Base-by-base conservation (phyloP, 2,888 invertebrate species). In the Lasius fuliginosus region DNA sequence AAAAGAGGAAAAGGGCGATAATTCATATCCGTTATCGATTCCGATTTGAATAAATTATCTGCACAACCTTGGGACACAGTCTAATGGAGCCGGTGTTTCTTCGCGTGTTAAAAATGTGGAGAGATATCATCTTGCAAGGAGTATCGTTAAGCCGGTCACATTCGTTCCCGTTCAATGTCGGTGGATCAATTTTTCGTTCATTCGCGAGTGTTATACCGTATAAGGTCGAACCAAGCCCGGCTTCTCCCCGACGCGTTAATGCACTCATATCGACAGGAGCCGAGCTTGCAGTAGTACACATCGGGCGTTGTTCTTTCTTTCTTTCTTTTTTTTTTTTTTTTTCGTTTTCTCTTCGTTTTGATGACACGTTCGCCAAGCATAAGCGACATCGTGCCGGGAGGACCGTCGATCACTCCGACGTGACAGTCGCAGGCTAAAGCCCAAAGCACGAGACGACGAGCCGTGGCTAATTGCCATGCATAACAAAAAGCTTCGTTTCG, bases 401-500 rank as follows among this genome's bases (percentile, higher is more conserved):
- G 58, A 79, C 71, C 71, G 79, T 81, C 73, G 73, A 81, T 81
- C 79, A 81, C 79, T 75, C 75, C 71, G 84, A 85, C 88, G 84
- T 86, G 86, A 88, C 90, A 87, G 90, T 90, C 77, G 89, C 90
- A 87, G 49, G 87, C 88, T 89, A 86, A 53, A 90, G 91, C 89
- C 89, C 84, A 91, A 92, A 91, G 88, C 90, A 85, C 90, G 91
- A 87, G 91, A 93, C 92, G 92, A 93, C 93, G 82, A 94, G 92
- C 93, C 94, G 93, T 93, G 92, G 93, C 94, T 94, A 94, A 94
- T 94, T 94, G 93, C 93, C 89, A 89, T 87, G 89, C 91, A 90
- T 91, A 91, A 92, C 91, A 94, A 93, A 93, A 94, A 94, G 92
- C 91, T 88, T 91, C 90, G 90, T 90, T 89, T 89, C 91, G 87